Evolutionary conservation across 2,888 invertebrate species (phyloP).

Genomic region (Hipparchia sbordonii): DNA sequence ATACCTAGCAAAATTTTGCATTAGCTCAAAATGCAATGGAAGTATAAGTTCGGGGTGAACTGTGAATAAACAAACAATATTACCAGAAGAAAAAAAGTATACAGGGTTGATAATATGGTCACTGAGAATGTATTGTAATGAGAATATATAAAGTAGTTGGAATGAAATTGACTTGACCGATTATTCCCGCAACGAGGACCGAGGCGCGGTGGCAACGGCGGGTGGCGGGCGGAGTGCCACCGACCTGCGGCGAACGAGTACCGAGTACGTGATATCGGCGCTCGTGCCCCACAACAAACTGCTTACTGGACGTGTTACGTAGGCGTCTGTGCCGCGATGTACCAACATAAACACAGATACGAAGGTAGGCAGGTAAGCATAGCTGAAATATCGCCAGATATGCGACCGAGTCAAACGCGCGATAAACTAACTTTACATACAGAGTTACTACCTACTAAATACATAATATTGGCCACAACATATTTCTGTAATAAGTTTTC

Average conservation of each 20-base stretch:
- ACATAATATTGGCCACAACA: neutral
- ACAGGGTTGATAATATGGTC: conserved; percentile 10
- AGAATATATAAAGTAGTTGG: conserved; percentile 41
- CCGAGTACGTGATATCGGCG: conserved; percentile 78
- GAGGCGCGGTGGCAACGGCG: conserved; percentile 69
- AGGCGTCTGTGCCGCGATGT: conserved; percentile 74
- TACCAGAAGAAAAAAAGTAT: conserved; percentile 15
- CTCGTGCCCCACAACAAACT: conserved; percentile 82
- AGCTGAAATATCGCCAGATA: conserved; percentile 38
- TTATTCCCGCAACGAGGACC: conserved; percentile 77
- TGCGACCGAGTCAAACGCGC: conserved; percentile 52
- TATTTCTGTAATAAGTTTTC: neutral
- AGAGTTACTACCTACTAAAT: neutral
- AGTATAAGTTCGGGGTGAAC: neutral
- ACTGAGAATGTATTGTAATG: conserved; percentile 28
- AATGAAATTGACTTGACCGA: conserved; percentile 70
- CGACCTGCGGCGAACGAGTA: conserved; percentile 74
- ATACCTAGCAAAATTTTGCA: conserved; percentile 20
- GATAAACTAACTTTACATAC: conserved; percentile 52
- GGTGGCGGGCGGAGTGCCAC: conserved; percentile 66
- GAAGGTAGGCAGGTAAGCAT: conserved; percentile 35
- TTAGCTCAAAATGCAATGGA: conserved; percentile 15
- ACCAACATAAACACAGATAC: conserved; percentile 66
- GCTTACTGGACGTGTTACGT: conserved; percentile 81
- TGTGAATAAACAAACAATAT: neutral